These are phyloP conservation scores for Marmota monax DNA, from an alignment of 2,113 vertebrate genomes.

Conservation along the genomic window DNA sequence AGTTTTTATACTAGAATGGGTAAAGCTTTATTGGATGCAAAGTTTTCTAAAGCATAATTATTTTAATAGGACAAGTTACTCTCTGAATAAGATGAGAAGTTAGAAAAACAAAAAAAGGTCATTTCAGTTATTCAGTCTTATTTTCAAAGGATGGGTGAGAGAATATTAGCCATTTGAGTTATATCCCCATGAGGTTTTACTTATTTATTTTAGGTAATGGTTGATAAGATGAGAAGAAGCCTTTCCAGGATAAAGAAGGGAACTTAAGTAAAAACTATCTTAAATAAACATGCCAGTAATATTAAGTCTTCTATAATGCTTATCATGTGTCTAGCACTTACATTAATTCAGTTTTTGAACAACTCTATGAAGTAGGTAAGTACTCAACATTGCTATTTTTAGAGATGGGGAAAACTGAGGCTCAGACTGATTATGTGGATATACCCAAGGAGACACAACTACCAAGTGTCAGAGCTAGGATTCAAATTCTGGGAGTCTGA, in stretches of 20 bases:
- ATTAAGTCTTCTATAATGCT: background rate
- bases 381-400: background rate
- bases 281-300: background rate
- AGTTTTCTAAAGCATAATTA: background rate
- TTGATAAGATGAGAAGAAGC: background rate
- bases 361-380: background rate
- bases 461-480: background rate
- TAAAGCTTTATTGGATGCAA: background rate
- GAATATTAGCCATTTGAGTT: background rate
- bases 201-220: background rate
- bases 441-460: background rate
- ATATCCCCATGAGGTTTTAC: background rate
- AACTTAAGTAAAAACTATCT: background rate
- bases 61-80: conserved; percentile 25
- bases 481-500: background rate
- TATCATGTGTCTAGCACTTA: background rate
- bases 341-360: background rate
- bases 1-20: background rate
- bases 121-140: conserved; percentile 30
- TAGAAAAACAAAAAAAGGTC: conserved; percentile 42
- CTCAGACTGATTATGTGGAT: background rate
- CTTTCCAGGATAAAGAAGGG: conserved; percentile 1
- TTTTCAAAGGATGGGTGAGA: background rate
- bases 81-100: conserved; percentile 10
- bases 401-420: conserved; percentile 4